Percentiles rank a stretch among this genome's conserved stretches.
Conservation (phyloP, 2,113 vertebrate species). For the Austrofundulus limnaeus region DNA sequence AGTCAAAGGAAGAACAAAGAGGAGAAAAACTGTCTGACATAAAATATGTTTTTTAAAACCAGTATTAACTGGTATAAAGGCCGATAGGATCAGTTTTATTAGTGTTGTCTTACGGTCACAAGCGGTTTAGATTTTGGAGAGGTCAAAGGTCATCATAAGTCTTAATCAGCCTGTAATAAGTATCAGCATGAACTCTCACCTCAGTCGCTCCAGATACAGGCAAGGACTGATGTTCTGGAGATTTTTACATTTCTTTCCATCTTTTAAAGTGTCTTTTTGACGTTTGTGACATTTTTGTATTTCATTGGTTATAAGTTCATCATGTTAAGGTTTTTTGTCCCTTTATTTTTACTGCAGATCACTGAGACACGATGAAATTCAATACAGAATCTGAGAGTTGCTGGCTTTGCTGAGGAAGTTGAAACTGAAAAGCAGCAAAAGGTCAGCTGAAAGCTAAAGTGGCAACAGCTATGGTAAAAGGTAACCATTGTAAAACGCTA, state of each 20-base stretch:
- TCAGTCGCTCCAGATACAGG: conserved; percentile 8
- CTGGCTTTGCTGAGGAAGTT: too few relatives aligned
- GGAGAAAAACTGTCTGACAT: not conserved
- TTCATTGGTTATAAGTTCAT: too few relatives aligned
- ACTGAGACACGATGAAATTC: too few relatives aligned
- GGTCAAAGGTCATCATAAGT: conserved; percentile 64
- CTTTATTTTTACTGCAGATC: too few relatives aligned
- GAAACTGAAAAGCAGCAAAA: too few relatives aligned
- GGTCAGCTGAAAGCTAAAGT: too few relatives aligned
- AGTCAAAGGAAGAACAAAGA: conserved; percentile 2
- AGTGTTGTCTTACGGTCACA: conserved; percentile 60
- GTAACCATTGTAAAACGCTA: too few relatives aligned
- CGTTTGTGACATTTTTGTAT: not conserved
- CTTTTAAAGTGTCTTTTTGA: conserved; percentile 3
- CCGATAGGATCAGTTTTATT: conserved; percentile 47
- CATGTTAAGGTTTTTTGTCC: too few relatives aligned
- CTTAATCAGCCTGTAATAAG: conserved; percentile 70
- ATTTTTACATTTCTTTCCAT: not conserved
- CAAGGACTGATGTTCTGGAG: not conserved
- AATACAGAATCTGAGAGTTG: too few relatives aligned
- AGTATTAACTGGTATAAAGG: conserved; percentile 32
- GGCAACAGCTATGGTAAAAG: too few relatives aligned
- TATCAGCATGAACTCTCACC: conserved; percentile 65
- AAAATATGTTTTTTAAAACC: conserved; percentile 26
- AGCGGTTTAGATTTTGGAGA: conserved; percentile 67